A percentile compares a stretch with the other conserved stretches of the same genome.
phyloP scores from a whole-genome alignment of 2,888 invertebrate species.

The Morinoia aosen region DNA sequence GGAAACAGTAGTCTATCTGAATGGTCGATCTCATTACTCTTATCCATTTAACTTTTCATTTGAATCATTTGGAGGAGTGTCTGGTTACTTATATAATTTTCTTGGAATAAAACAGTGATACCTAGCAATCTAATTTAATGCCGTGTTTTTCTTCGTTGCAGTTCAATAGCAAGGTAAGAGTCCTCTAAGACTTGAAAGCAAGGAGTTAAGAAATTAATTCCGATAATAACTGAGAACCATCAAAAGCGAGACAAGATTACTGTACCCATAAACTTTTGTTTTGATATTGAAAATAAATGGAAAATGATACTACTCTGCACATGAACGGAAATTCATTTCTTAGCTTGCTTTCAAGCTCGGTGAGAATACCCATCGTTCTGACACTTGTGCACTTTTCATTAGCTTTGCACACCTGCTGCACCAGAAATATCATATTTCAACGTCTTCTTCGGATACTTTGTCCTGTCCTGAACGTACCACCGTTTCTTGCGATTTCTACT shows the following conservation, averaged over 20 bases:
- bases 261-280: not conserved
- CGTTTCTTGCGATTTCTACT: not conserved
- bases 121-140: not conserved
- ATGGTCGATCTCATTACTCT: not conserved
- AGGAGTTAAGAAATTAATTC: not conserved
- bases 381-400: not conserved
- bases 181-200: not conserved
- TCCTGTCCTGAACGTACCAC: not conserved
- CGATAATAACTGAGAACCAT: not conserved
- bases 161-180: slow-evolving; percentile 55
- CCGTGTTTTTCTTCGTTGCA: slow-evolving; percentile 29
- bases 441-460: not conserved
- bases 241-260: not conserved
- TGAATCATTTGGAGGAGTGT: not conserved
- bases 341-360: not conserved
- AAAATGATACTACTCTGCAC: not conserved
- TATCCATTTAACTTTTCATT: not conserved
- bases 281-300: not conserved
- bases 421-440: not conserved
- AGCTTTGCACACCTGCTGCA: not conserved
- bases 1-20: not conserved
- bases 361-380: not conserved
- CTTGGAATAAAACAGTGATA: not conserved
- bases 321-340: not conserved
- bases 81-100: not conserved